A percentile compares a stretch with the other conserved stretches of the same genome.
Evolutionary conservation across 2,888 invertebrate species (phyloP).

Genomic region (Dryadula phaetusa): DNA sequence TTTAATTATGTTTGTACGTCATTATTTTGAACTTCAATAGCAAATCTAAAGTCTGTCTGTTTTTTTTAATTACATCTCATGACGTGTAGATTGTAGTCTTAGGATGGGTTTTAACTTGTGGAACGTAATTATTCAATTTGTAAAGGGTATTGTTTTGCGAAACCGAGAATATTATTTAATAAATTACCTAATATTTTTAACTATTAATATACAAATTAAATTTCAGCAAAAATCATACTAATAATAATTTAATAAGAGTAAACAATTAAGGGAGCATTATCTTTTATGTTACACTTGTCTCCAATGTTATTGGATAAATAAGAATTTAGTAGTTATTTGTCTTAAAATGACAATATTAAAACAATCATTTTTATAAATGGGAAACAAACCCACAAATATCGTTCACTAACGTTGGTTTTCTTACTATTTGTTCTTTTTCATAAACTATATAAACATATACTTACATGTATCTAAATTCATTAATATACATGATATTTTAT

Average conservation of each 20-base stretch:
- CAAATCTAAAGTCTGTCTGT: background rate
- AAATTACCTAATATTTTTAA: background rate
- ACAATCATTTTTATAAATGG: no score
- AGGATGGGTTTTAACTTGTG: background rate
- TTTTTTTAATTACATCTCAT: background rate
- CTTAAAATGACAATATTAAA: no score
- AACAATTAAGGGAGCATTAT: no score
- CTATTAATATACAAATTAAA: background rate
- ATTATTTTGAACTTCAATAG: background rate
- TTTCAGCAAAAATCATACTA: background rate
- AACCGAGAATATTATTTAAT: background rate
- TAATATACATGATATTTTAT: background rate
- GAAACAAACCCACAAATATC: no score
- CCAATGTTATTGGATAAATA: no score
- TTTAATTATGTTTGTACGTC: background rate
- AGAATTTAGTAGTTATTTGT: no score
- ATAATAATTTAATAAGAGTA: no score
- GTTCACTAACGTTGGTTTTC: no score
- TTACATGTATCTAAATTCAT: background rate
- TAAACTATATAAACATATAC: no score
- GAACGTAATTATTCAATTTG: background rate
- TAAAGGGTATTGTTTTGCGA: background rate
- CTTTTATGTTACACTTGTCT: no score
- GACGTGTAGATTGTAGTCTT: background rate
- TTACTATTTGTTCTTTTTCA: no score